A percentile compares a stretch with the other conserved stretches of the same genome.
These are phyloP conservation scores for Rotaria socialis DNA, from an alignment of 2,888 invertebrate species.

Conservation along the genomic window DNA sequence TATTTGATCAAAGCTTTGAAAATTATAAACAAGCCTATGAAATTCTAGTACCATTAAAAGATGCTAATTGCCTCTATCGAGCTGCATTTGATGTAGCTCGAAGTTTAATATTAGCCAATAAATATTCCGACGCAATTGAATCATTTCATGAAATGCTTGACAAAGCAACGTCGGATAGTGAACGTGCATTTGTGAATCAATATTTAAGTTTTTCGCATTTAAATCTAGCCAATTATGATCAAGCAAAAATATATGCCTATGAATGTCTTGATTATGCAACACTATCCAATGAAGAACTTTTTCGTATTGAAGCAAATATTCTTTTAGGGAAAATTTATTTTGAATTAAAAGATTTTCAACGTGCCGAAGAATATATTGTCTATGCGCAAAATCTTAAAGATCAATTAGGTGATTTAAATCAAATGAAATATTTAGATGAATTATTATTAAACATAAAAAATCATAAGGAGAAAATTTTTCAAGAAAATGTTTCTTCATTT, in stretches of 20 bases:
- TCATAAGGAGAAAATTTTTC: background rate
- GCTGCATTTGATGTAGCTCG: background rate
- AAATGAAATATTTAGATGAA: conserved; percentile 36
- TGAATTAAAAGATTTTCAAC: conserved; percentile 20
- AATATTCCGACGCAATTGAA: background rate
- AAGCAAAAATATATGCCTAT: conserved; percentile 24
- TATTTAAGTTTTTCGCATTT: background rate
- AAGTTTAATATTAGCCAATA: background rate
- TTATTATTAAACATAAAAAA: background rate
- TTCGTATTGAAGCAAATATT: conserved; percentile 9
- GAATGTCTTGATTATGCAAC: conserved; percentile 5
- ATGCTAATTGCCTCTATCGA: conserved; percentile 6
- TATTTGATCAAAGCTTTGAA: conserved; percentile 22
- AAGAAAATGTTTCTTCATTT: background rate
- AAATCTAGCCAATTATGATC: background rate
- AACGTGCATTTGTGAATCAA: conserved; percentile 19
- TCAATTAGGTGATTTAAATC: conserved; percentile 20
- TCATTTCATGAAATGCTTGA: background rate
- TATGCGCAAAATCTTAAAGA: conserved; percentile 32
- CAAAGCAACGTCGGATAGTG: background rate
- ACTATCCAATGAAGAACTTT: background rate
- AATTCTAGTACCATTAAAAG: conserved; percentile 4
- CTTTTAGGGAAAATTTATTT: conserved; percentile 33
- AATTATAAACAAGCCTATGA: background rate
- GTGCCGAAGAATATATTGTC: background rate